phyloP scores from a whole-genome alignment of 2,888 invertebrate species.

The Epiblema foenella region DNA sequence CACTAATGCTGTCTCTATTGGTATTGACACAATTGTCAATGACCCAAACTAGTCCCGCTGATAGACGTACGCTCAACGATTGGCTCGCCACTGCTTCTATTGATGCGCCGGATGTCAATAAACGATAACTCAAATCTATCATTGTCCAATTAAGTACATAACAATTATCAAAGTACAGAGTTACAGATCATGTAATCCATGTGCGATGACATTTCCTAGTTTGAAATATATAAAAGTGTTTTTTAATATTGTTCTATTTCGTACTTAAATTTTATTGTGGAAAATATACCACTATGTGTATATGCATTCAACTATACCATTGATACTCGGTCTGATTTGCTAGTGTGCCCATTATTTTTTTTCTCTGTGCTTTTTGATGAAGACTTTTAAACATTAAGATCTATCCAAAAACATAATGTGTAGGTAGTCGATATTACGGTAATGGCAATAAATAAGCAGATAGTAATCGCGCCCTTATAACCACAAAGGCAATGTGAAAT shows the following conservation, averaged over 20 bases:
- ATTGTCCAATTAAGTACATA: slow-evolving; percentile 14
- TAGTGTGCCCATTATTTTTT: too few relatives aligned
- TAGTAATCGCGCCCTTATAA: not conserved
- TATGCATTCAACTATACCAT: too few relatives aligned
- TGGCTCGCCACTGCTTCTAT: slow-evolving; percentile 2
- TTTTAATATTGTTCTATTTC: too few relatives aligned
- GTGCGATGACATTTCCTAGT: not conserved
- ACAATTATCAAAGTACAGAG: too few relatives aligned
- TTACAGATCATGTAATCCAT: not conserved
- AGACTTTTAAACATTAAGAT: not conserved
- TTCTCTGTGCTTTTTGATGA: too few relatives aligned
- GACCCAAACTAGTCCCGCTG: slow-evolving; percentile 7
- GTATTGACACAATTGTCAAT: slow-evolving; percentile 5
- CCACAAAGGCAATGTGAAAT: not conserved
- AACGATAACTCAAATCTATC: slow-evolving; percentile 20
- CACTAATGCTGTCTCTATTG: too few relatives aligned
- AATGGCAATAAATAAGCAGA: not conserved
- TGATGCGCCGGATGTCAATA: slow-evolving; percentile 19
- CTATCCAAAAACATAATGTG: not conserved
- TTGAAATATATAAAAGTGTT: not conserved
- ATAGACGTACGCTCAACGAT: slow-evolving; percentile 21
- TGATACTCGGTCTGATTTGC: too few relatives aligned
- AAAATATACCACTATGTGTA: too few relatives aligned
- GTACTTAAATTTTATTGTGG: too few relatives aligned
- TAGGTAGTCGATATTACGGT: not conserved